Base-by-base conservation (phyloP, 2,888 invertebrate species). In the Choreutis nemorana region DNA sequence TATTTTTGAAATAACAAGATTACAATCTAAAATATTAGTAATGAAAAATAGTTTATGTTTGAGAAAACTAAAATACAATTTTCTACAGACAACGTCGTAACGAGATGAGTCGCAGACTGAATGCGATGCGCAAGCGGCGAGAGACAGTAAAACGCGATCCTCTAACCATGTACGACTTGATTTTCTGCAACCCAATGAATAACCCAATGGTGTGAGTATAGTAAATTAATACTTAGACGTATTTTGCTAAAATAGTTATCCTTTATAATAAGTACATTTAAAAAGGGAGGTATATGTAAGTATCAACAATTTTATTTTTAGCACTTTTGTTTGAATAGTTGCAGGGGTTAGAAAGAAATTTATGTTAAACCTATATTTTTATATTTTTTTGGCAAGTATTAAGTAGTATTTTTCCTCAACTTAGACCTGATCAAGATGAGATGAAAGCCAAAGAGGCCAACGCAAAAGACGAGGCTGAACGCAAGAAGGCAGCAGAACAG, bases 91-190 rank as follows among this genome's bases (percentile, higher is more conserved):
- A 48, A 11, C 64, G 67, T 1, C 65, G 75, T 2, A 52, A 57
- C 28, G 73, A 72, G 7, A 51, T 48, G 38, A 48, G 46, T 2
- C 51, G 66, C 0, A 65, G 71, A 7, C 48, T 56, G 53, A 50
- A 57, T 1, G 66, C 65, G 3, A 55, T 65, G 53, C 58, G 67
- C 1, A 52, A 64, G 0, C 53, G 65, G 1, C 57, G 60, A 0
- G 62, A 62, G 14, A 47, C 57, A 0, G 49, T 61, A 5, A 57
- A 64, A 29, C 55, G 64, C 0, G 86, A 87, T 32, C 81, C 84
- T 1, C 82, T 96, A 41, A 94, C 90, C 25, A 95, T 97, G 94
- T 89, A 90, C 43, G 95, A 96, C 67, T 83, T 95, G 29, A 93
- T 96, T 49, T 93, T 89, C 70, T 95, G 92, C 68, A 96, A 96